Conservation (phyloP, 2,797 vertebrate species). For the Sparus aurata region DNA sequence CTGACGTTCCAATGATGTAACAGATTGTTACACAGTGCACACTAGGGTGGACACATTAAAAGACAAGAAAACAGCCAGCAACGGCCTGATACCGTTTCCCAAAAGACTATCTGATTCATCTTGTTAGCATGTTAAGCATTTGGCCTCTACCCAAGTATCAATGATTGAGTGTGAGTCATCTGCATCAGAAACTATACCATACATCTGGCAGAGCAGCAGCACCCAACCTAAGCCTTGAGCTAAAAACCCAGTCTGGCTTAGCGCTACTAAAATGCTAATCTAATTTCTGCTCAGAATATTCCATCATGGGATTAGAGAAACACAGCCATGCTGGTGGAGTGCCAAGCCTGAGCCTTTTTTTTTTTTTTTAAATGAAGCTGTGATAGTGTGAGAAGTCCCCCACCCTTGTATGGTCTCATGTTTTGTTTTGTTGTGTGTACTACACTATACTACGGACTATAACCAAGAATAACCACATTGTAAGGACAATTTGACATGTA, state of each 20-base stretch:
- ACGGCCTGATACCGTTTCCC: background rate
- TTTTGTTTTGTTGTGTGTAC: background rate
- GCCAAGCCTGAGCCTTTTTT: constrained; percentile 15
- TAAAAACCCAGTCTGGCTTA: constrained; percentile 17
- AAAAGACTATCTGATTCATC: constrained; percentile 17
- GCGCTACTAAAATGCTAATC: constrained; percentile 32
- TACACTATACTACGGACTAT: too few relatives aligned
- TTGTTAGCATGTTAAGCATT: constrained; percentile 8
- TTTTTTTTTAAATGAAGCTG: constrained; percentile 14
- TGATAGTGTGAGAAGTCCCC: background rate
- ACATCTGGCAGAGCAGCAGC: constrained; percentile 13
- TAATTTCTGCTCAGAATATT: constrained; percentile 50
- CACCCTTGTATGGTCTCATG: background rate
- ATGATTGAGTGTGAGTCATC: constrained; percentile 23
- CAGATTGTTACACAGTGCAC: background rate
- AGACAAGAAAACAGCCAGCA: background rate
- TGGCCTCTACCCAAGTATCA: constrained; percentile 22
- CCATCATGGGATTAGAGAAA: constrained; percentile 45
- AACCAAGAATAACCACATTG: background rate
- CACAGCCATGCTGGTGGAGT: background rate
- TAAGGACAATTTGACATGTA: background rate
- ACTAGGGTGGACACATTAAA: constrained; percentile 2
- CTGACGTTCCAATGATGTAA: constrained; percentile 1
- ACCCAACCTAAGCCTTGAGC: constrained; percentile 12
- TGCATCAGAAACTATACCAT: constrained; percentile 6